A percentile compares a stretch with the other conserved stretches of the same genome.
These are phyloP conservation scores for Heliocidaris erythrogramma DNA, from an alignment of 35 echinoderm and acorn worm genomes.

Conservation along the genomic window DNA sequence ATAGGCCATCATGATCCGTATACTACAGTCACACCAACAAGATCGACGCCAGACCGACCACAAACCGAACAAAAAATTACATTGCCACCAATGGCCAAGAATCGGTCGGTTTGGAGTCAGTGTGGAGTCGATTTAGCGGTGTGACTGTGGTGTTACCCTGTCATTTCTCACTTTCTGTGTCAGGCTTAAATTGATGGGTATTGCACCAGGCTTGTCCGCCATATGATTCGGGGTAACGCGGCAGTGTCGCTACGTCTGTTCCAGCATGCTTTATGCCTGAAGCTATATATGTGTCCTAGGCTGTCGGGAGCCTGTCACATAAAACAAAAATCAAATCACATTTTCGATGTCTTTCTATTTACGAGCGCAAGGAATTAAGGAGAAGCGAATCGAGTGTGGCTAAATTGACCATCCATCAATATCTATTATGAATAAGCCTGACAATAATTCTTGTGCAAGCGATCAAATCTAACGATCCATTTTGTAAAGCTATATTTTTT, in stretches of 20 bases:
- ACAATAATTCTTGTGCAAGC: not conserved
- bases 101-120: too few species aligned
- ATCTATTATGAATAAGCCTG: not conserved
- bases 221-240: not conserved
- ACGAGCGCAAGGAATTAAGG: not conserved
- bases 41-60: too few species aligned
- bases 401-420: not conserved
- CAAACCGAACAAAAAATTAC: too few species aligned
- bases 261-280: not conserved
- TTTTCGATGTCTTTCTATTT: not conserved
- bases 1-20: not conserved
- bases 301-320: not conserved
- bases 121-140: too few species aligned
- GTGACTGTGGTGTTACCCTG: too few species aligned
- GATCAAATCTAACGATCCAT: not conserved
- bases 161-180: not conserved
- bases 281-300: not conserved
- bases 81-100: too few species aligned
- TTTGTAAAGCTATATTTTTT: too few species aligned
- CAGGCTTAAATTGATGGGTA: not conserved
- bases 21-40: too few species aligned
- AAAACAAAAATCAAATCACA: not conserved
- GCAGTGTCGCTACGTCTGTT: not conserved
- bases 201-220: not conserved
- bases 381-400: not conserved